Base-by-base conservation (phyloP, 2,113 vertebrate species). In the Felis chaus region DNA sequence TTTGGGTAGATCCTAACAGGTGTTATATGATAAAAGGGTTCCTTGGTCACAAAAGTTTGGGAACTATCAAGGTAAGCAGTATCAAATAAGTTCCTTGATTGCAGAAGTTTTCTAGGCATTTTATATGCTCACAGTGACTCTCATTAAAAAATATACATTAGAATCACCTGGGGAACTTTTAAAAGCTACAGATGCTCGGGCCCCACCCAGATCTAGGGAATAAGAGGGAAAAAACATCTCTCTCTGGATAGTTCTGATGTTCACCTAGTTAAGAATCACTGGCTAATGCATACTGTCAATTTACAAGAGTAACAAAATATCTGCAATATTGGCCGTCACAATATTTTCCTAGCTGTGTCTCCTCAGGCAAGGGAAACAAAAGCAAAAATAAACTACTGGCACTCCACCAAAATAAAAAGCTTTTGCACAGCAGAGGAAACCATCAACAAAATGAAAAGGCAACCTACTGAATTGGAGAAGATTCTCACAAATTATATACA, bases 51-150 rank as follows among this genome's bases (percentile, higher is more conserved):
- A 15, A 66, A 79, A 36, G 7, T 92, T 90, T 39, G 85, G n/a
- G 13, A 90, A 95, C 82, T 74, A 66, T 73, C 33, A 55, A 91
- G 7, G 61, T 57, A 83, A 95, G 33, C 11, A 29, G 61, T 71
- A n/a, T 53, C 65, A 91, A 91, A 94, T 14, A 91, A 84, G 33
- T 82, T 95, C 95, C 61, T 95, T 71, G 66, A 78, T 27, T 87
- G 27, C 9, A 87, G 36, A 15, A 66, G 79, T 82, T 92, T 96
- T 85, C 80, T 94, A 69, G 19, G 48, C 41, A 86, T 81, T 89
- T 85, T 57, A 94, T 65, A 45, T 85, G 39, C 16, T 95, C 63
- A 73, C 57, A 87, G 21, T 82, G n/a, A 68, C 11, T 94, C 29
- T 69, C 23, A 91, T 63, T 86, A 31, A 87, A 69, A 87, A 79